Evolutionary conservation across 2,888 invertebrate species (phyloP).

Genomic region (Aproaerema taeniolella): DNA sequence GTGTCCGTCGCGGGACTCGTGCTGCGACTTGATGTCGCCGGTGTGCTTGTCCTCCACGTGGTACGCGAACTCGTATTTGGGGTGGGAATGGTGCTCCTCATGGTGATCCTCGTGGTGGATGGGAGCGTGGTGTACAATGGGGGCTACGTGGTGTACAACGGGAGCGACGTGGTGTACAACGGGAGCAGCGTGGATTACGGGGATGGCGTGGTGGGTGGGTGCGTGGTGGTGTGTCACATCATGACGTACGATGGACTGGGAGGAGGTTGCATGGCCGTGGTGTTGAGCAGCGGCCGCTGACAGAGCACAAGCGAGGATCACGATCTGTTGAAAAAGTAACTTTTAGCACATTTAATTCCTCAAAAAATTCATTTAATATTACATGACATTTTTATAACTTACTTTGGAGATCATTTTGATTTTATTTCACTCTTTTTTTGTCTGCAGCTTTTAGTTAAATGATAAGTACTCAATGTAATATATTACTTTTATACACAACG

Average conservation of each 20-base stretch:
- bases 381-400: constrained; percentile 1
- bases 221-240: constrained; percentile 11
- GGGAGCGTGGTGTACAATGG: constrained; percentile 23
- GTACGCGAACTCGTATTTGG: constrained; percentile 74
- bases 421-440: background rate
- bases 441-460: background rate
- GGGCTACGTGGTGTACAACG: constrained; percentile 13
- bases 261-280: constrained; percentile 25
- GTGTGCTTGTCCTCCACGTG: constrained; percentile 72
- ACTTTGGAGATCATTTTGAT: constrained; percentile 3
- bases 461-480: background rate
- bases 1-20: constrained; percentile 75
- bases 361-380: background rate
- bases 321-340: constrained; percentile 6
- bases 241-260: constrained; percentile 23
- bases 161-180: constrained; percentile 13
- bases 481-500: background rate
- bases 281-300: constrained; percentile 13
- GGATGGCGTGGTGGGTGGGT: constrained; percentile 18
- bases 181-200: constrained; percentile 14
- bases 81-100: constrained; percentile 42
- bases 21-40: constrained; percentile 74
- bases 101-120: constrained; percentile 15
- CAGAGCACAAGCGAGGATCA: constrained; percentile 1
- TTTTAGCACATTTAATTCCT: constrained; percentile 12